Percentiles rank a stretch among this genome's conserved stretches.
These are phyloP conservation scores for Melospiza melodia DNA, from an alignment of 2,113 vertebrate genomes.

Conservation along the genomic window DNA sequence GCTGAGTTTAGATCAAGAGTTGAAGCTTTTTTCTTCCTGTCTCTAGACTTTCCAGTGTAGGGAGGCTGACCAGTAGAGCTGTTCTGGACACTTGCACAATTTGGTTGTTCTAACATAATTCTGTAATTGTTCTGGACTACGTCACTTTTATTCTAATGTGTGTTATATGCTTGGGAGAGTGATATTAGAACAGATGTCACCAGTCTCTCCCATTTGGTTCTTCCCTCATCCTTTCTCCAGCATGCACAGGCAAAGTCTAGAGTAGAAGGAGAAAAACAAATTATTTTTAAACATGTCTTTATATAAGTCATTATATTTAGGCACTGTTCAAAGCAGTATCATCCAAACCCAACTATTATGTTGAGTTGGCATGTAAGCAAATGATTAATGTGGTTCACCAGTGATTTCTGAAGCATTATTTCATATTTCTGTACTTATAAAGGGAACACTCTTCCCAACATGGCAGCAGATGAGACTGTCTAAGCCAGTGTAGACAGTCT, in stretches of 20 bases:
- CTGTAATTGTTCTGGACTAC: not conserved
- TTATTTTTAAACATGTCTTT: slow-evolving; percentile 36
- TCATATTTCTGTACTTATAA: slow-evolving; percentile 32
- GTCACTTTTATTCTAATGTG: not conserved
- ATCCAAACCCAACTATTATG: slow-evolving; percentile 45
- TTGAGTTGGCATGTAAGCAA: slow-evolving; percentile 30
- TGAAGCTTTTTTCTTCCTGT: not conserved
- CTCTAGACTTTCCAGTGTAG: not conserved
- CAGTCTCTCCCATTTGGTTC: not conserved
- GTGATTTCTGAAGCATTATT: slow-evolving; percentile 57
- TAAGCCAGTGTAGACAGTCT: slow-evolving; percentile 6
- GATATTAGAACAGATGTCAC: not conserved
- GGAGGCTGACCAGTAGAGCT: not conserved
- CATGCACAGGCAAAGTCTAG: not conserved
- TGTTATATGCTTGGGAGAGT: not conserved
- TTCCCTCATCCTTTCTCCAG: not conserved
- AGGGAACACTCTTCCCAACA: not conserved
- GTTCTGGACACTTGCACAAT: not conserved
- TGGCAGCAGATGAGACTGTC: slow-evolving; percentile 18
- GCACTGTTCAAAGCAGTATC: slow-evolving; percentile 35
- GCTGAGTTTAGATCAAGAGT: not conserved
- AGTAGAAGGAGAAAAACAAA: slow-evolving; percentile 12
- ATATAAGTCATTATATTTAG: slow-evolving; percentile 38
- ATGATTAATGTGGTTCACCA: slow-evolving; percentile 56
- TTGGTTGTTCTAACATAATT: not conserved